Base-by-base conservation (phyloP, 2,113 vertebrate genomes). In the Gila orcuttii region DNA sequence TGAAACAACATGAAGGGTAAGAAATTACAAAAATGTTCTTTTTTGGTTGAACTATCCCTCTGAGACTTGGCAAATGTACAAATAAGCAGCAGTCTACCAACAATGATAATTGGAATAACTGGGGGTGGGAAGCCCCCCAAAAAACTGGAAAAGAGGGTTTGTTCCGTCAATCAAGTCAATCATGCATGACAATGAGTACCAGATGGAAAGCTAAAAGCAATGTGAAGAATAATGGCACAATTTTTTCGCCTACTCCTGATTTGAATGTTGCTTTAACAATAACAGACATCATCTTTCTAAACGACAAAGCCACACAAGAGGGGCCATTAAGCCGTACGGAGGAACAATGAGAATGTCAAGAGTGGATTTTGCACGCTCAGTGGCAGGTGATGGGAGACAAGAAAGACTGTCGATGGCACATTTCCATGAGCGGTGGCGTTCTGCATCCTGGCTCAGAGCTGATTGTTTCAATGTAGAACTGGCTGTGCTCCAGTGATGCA, bases 391-490 rank as follows among this genome's bases (percentile, higher is more conserved):
- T 83, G 85, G 74, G 84, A 89, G 88, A 91, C 82, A 86, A 90
- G 87, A 84, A 86, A 91, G 75, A 86, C 89, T 90, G 92, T 93
- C 92, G 89, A 92, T 92, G 91, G 88, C 86, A 90, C 83, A 93
- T 93, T 91, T 94, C 90, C 92, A 92, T 91, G 88, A 86, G 86
- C 60, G 33, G 84, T 82, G 69, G 86, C 82, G 57, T 50, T 52
- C 78, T 60, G 80, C 86, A 86, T 81, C 68, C 62, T 86, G 74
- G 80, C 89, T 86, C 84, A 89, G 66, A 83, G 84, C 86, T 89
- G 90, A 94, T 89, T 89, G 88, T 87, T 87, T 89, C 84, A 36
- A 84, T 89, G 90, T 89, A 89, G 89, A 91, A 89, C 85, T 88
- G 79, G 89, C 86, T 89, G 21, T 90, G 91, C 91, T 93, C 90